phyloP scores from a whole-genome alignment of 2,797 vertebrate species.

The Podargus strigoides region DNA sequence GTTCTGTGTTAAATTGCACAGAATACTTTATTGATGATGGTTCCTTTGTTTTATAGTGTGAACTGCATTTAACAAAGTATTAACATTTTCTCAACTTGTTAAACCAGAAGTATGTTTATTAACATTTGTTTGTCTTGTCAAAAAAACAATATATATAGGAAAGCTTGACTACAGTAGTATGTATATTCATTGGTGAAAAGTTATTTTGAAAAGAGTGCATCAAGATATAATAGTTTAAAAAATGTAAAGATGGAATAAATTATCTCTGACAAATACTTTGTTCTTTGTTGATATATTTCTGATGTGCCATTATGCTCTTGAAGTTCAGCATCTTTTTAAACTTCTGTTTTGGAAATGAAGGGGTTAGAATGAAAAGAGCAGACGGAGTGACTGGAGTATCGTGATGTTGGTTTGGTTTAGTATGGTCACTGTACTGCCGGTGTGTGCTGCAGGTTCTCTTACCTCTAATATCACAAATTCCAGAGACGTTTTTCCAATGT shows the following conservation, averaged over 20 bases:
- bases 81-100: not conserved
- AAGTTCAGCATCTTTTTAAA: not conserved
- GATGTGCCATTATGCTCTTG: not conserved
- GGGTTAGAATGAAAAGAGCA: not conserved
- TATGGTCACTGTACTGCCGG: not conserved
- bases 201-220: not conserved
- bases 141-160: not conserved
- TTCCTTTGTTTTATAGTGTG: not conserved
- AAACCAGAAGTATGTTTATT: not conserved
- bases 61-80: not conserved
- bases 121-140: not conserved
- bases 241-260: not conserved
- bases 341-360: not conserved
- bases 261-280: not conserved
- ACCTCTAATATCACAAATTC: not conserved
- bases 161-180: not conserved
- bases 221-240: not conserved
- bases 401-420: not conserved
- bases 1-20: not conserved
- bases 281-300: not conserved
- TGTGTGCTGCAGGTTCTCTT: not conserved
- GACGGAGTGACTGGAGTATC: fast-evolving
- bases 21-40: not conserved
- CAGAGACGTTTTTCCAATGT: not conserved
- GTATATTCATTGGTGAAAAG: not conserved